Evolutionary conservation across 2,797 vertebrate genomes (phyloP), one percentile per base, ranked within the genome.

Genomic region (Zenarchopterus dispar): DNA sequence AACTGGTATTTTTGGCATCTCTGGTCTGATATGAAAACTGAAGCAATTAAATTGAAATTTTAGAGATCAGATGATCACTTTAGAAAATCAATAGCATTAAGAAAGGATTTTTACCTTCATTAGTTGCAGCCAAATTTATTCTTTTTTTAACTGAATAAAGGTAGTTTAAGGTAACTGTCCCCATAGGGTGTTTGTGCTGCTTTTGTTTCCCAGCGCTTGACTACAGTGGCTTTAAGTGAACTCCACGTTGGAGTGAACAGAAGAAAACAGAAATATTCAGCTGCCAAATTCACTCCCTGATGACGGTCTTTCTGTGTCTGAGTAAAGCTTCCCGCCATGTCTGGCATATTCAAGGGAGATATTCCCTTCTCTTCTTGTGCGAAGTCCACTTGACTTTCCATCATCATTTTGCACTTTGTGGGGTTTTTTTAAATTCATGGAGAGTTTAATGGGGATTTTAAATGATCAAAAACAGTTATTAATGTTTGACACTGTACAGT

Each of bases 161-260:
- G 33, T 11, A 10, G 11, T 36, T 36, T 36, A 11, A 36, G 11
- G 33, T 33, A 3, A 28, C 3, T 28, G 26, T 28, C 26, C 26
- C 3, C 26, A 28, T 28, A 7, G 3, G 26, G 7, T 28, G 3
- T 28, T 28, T 28, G 3, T 41, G 26, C 31, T 52, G 28, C 49
- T 42, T 65, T 56, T 59, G 31, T 74, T 57, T 49, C 39, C 22
- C 8, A n/a, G 53, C 52, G 59, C n/a, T 74, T 65, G 50, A 53
- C 54, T 51, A 26, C 48, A 57, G 45, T 59, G 47, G 28, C 31
- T 7, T 58, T 49, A 73, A 73, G 73, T 39, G 41, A 28, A 7
- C 43, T 42, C 28, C 18, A 11, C 22, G 33, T 43, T 26, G 0
- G 56, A 52, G 53, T 55, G 13, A 17, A 16, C 39, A 9, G 52